A percentile compares a stretch with the other conserved stretches of the same genome.
Evolutionary conservation across 2,888 invertebrate genomes (phyloP).

Genomic region (Mystacides longicornis): DNA sequence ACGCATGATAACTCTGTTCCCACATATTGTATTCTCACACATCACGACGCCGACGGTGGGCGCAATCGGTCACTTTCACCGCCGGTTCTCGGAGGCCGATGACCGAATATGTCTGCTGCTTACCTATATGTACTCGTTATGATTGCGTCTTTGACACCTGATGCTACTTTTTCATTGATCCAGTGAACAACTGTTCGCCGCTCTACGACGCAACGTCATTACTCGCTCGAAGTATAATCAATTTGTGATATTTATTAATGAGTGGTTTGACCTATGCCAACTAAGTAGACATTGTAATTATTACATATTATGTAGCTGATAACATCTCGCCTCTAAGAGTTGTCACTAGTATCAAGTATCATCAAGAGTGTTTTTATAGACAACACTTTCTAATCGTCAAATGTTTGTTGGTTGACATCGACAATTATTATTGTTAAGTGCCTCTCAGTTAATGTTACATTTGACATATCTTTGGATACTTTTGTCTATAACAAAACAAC

Average conservation of each 20-base stretch:
- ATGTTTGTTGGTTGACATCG: no score
- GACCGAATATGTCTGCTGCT: background rate
- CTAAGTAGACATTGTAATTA: background rate
- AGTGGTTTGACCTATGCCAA: background rate
- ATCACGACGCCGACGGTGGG: background rate
- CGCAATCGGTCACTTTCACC: slow-evolving; percentile 2
- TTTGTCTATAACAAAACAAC: no score
- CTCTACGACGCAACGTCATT: background rate
- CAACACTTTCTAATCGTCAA: no score
- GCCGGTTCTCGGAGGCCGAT: background rate
- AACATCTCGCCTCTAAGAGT: no score
- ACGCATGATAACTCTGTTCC: background rate
- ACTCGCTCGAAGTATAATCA: background rate
- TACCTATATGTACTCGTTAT: background rate
- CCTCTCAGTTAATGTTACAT: no score
- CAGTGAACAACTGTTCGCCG: background rate
- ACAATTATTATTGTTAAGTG: no score
- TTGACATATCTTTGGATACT: no score
- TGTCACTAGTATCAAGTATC: no score
- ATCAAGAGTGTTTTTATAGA: no score
- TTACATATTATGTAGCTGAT: no score
- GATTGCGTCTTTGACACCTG: slow-evolving; percentile 1
- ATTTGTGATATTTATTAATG: background rate
- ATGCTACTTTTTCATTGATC: background rate
- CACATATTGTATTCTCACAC: background rate